A percentile compares a stretch with the other conserved stretches of the same genome.
Conservation (phyloP, 2,797 vertebrate genomes). For the Loriculus beryllinus region DNA sequence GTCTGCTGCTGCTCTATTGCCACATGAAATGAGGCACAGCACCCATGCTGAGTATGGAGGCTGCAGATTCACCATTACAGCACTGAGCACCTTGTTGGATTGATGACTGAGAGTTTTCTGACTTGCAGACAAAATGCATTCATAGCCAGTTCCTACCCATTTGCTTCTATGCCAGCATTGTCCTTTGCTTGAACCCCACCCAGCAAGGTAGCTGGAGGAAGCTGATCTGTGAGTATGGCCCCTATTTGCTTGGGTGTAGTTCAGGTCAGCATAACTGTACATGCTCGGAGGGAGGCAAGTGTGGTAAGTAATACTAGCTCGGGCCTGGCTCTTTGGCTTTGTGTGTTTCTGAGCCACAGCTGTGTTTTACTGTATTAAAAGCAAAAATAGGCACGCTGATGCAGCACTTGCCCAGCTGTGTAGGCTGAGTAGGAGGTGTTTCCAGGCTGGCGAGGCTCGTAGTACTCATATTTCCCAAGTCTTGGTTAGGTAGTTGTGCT, state of each 20-base stretch:
- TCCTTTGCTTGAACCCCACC: neutral
- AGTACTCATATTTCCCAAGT: neutral
- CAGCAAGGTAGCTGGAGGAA: constrained; percentile 31
- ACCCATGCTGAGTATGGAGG: rapidly evolving
- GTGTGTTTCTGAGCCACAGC: neutral
- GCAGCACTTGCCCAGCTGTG: neutral
- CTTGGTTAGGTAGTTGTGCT: neutral
- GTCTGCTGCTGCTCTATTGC: neutral
- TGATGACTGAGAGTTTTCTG: neutral
- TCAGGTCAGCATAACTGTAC: neutral
- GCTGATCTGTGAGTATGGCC: neutral
- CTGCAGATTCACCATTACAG: neutral
- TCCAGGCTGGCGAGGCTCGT: neutral
- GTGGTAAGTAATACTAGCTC: neutral
- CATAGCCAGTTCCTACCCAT: neutral
- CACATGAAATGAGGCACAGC: neutral
- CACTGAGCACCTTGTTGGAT: rapidly evolving
- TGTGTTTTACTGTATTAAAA: neutral
- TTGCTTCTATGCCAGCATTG: constrained; percentile 9
- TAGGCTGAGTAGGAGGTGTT: neutral
- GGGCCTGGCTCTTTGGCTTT: rapidly evolving
- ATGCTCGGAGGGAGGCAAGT: neutral
- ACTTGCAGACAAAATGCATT: neutral
- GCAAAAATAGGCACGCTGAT: neutral
- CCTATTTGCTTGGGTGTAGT: neutral